A percentile compares a stretch with the other conserved stretches of the same genome.
phyloP scores from a whole-genome alignment of 2,113 vertebrate species.

The Callorhinus ursinus region DNA sequence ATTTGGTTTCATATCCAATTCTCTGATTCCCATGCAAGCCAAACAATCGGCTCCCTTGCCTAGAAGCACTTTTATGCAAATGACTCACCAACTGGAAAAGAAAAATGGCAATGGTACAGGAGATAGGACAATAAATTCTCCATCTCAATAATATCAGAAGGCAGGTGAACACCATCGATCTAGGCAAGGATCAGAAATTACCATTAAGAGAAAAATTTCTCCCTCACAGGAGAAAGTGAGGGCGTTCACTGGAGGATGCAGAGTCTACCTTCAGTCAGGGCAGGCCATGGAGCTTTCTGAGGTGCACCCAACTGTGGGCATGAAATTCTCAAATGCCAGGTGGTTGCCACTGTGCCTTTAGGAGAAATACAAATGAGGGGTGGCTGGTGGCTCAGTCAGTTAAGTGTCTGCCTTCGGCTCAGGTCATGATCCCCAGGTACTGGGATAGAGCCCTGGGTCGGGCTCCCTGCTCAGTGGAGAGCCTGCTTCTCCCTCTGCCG shows the following conservation, averaged over 20 bases:
- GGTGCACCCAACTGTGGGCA: not conserved
- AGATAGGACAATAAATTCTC: not conserved
- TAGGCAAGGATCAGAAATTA: not conserved
- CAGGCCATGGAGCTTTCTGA: not conserved
- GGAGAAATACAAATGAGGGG: not conserved
- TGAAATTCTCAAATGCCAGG: slow-evolving; percentile 23
- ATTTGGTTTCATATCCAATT: slow-evolving; percentile 31
- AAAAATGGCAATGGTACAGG: not conserved
- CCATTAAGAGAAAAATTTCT: not conserved
- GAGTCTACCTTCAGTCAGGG: not conserved
- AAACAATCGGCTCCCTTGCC: not conserved
- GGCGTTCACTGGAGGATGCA: not conserved
- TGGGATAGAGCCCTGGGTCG: not conserved
- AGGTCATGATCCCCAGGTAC: not conserved
- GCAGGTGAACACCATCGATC: not conserved
- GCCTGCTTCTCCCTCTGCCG: not conserved
- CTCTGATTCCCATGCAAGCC: slow-evolving; percentile 4
- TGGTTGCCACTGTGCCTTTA: not conserved
- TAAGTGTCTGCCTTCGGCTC: not conserved
- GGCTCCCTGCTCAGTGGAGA: not conserved
- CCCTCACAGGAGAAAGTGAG: not conserved
- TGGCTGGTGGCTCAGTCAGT: not conserved
- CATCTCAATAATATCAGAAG: not conserved
- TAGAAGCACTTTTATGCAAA: not conserved
- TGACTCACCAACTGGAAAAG: not conserved